Percentiles rank a stretch among this genome's conserved stretches.
phyloP scores from a whole-genome alignment of 2,888 invertebrate species.

The Helobdella robusta region DNA sequence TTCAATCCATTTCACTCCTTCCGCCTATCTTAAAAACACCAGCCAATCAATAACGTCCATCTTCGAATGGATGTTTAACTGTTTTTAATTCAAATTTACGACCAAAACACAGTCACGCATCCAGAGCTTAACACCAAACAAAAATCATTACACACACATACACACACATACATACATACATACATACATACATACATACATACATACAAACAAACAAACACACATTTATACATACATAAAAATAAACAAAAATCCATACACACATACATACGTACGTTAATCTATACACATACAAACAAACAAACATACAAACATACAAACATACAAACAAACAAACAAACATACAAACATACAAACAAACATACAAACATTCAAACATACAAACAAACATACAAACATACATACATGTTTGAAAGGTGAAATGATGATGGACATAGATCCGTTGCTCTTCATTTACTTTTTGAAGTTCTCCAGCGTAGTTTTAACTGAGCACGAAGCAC shows the following conservation, averaged over 20 bases:
- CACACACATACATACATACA: not conserved
- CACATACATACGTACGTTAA: not conserved
- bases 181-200: slow-evolving; percentile 16
- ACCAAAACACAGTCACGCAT: too few species aligned
- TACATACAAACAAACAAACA: slow-evolving; percentile 1
- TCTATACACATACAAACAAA: slow-evolving; percentile 4
- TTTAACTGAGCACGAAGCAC: too few species aligned
- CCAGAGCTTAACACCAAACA: too few species aligned
- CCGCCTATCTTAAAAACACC: too few species aligned
- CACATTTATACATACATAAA: slow-evolving; percentile 6
- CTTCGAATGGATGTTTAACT: too few species aligned
- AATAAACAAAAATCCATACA: not conserved
- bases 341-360: not conserved
- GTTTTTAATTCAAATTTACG: too few species aligned
- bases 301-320: not conserved
- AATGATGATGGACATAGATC: too few species aligned
- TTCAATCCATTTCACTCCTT: too few species aligned
- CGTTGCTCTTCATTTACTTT: too few species aligned
- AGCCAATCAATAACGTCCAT: too few species aligned
- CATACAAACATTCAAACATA: not conserved
- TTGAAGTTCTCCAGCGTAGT: too few species aligned
- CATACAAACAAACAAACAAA: not conserved
- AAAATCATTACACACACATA: slow-evolving; percentile 14
- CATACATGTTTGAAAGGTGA: slow-evolving; percentile 3
- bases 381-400: not conserved